Base-by-base conservation (phyloP, 2,113 vertebrate species). In the Grus americana region DNA sequence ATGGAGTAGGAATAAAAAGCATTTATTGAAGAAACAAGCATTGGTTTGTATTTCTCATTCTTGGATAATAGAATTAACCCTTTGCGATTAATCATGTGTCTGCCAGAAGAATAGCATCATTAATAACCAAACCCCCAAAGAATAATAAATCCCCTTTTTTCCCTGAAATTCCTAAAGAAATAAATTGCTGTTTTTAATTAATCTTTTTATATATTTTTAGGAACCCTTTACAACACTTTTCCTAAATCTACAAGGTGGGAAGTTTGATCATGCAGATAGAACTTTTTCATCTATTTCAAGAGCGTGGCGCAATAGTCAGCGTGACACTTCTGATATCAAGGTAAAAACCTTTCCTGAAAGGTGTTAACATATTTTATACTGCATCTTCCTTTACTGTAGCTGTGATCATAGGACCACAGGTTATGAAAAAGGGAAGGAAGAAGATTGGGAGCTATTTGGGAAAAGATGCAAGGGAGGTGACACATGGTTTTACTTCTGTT, bases 311-410 rank as follows among this genome's bases (percentile, higher is more conserved):
- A 99, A 99, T 93, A 99, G 99, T 97, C 99, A 99, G 96, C 99
- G 99, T 90, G 99, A 99, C 98, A 99, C 99, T 9, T 99, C 99
- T 52, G 99, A 99, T 89, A 99, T 99, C 73, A 99, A 99, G 99
- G 99, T 99, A 98, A 88, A 84, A 44, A 32, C 34, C 38, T 38
- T 24, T 27, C 66, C 30, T 84, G 38, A 7, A 59, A 59, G 16
- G 2, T 47, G 6, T 40, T 79, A n/a, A 58, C 0, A 0, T 20
- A 11, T 83, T 87, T 57, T 49, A 2, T 29, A 26, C 19, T 73
- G 8, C 34, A 6, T 40, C 63, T 96, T 34, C 52, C n/a, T 80
- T 36, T 59, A 18, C 23, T 67, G 46, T 14, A 59, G 16, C 36
- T 80, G 14, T 30, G 20, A 34, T 24, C 23, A 5, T 32, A 50